Evolutionary conservation across 2,113 vertebrate genomes (phyloP).

Genomic region (Alectura lathami): DNA sequence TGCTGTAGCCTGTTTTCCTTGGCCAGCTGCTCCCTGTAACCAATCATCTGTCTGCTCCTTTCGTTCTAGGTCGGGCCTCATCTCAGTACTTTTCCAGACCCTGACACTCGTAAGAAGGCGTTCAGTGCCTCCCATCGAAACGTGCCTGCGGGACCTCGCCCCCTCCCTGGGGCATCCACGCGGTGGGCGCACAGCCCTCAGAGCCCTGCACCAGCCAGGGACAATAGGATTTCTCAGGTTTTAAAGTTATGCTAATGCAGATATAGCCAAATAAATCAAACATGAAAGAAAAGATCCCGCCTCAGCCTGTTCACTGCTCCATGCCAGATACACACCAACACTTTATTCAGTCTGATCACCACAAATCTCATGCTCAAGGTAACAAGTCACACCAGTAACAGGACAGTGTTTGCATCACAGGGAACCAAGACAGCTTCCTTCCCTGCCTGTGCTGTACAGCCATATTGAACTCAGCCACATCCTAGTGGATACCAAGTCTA

Average conservation of each 20-base stretch:
- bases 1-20: neutral
- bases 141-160: constrained; percentile 28
- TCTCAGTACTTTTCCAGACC: constrained; percentile 84
- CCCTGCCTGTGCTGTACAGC: neutral
- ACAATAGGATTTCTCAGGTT: neutral
- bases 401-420: neutral
- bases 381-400: neutral
- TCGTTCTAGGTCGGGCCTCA: constrained; percentile 76
- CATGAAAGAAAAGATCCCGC: neutral
- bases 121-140: constrained; percentile 73
- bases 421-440: neutral
- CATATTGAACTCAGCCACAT: neutral
- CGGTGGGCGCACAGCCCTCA: neutral
- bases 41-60: neutral
- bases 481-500: neutral
- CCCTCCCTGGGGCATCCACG: constrained; percentile 67
- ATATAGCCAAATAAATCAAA: constrained; percentile 26
- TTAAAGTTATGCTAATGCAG: neutral
- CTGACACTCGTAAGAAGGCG: constrained; percentile 53
- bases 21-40: neutral
- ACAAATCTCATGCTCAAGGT: rapidly evolving
- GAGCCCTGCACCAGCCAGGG: neutral
- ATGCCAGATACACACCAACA: neutral
- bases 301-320: neutral
- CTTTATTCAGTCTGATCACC: neutral